These are phyloP conservation scores for Drosophila tanythrix DNA, from an alignment of 2,888 invertebrate genomes.

Conservation along the genomic window DNA sequence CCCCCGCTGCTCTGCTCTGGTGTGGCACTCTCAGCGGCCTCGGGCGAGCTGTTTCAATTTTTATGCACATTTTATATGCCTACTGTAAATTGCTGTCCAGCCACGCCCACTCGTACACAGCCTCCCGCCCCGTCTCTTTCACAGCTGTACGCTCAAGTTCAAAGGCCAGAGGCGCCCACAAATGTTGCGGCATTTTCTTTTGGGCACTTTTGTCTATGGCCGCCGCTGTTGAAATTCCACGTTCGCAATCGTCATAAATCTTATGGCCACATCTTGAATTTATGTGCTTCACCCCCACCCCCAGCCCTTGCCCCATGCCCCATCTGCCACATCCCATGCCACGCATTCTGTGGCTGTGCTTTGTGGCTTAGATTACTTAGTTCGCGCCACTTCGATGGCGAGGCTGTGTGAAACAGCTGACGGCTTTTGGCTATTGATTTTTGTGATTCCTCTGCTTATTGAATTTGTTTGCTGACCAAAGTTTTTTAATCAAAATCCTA, in stretches of 20 bases:
- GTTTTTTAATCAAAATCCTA: conserved; percentile 77
- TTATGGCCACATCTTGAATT: conserved; percentile 84
- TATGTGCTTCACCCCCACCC: conserved; percentile 69
- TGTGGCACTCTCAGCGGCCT: conserved; percentile 3
- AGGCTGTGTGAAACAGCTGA: conserved; percentile 60
- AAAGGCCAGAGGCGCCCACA: conserved; percentile 62
- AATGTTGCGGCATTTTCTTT: conserved; percentile 52
- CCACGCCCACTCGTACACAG: conserved; percentile 21
- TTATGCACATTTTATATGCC: conserved; percentile 81
- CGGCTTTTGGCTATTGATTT: conserved; percentile 65
- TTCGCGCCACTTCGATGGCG: conserved; percentile 53
- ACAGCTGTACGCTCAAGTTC: conserved; percentile 49
- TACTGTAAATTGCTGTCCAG: conserved; percentile 77
- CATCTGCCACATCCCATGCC: not conserved
- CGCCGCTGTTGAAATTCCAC: conserved; percentile 75
- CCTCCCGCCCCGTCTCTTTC: not conserved
- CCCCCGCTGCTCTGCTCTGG: not conserved
- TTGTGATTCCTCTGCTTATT: conserved; percentile 60
- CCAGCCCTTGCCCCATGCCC: conserved; percentile 6
- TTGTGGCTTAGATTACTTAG: conserved; percentile 79
- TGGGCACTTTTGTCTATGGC: conserved; percentile 59
- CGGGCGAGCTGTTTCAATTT: conserved; percentile 65
- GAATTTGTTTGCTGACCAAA: conserved; percentile 63
- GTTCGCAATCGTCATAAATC: conserved; percentile 84
- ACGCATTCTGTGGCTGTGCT: conserved; percentile 71